Evolutionary conservation across 1,140 invertebrate species (phyloP).

Genomic region (Frieseomelitta varia): DNA sequence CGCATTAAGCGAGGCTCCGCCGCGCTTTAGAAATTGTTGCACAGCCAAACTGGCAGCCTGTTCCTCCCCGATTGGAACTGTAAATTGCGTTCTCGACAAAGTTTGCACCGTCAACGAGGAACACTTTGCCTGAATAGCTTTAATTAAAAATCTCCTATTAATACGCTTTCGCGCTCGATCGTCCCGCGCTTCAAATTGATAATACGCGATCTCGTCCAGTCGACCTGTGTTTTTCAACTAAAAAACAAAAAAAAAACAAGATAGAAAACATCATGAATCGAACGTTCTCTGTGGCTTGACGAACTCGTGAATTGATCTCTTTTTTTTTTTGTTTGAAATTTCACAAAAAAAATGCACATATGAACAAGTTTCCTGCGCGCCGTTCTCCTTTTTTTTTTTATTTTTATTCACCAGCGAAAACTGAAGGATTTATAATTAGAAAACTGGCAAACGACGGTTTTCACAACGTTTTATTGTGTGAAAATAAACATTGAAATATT

Average conservation of each 20-base stretch:
- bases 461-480: no score
- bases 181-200: background rate
- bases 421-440: no score
- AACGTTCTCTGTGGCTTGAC: conserved; percentile 21
- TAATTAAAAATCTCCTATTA: conserved; percentile 8
- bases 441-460: no score
- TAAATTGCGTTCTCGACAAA: background rate
- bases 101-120: background rate
- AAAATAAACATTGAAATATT: no score
- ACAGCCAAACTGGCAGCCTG: no score
- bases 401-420: no score
- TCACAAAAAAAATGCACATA: background rate
- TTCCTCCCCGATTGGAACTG: background rate
- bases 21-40: background rate
- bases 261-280: background rate
- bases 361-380: no score
- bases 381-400: no score
- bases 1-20: background rate
- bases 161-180: background rate
- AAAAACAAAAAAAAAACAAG: background rate
- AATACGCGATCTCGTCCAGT: background rate
- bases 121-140: background rate
- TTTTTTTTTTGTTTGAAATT: background rate
- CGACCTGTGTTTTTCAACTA: background rate
- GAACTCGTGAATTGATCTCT: background rate